These are phyloP conservation scores for Zoanthus gigantus DNA, from an alignment of 92 coral and sea anemone species.

Conservation along the genomic window DNA sequence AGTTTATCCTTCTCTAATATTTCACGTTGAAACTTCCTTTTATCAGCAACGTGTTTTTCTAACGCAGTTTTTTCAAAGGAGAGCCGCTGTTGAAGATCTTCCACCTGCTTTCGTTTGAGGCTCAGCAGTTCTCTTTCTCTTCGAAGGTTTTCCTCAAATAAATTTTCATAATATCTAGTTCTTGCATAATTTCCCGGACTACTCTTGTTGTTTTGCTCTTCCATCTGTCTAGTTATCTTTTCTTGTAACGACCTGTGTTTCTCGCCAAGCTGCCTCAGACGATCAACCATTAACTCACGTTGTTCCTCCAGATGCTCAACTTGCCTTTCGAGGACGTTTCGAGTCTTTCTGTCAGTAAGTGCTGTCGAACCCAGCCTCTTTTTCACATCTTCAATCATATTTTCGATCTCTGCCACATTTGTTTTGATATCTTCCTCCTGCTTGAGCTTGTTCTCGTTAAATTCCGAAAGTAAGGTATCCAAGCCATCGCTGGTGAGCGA, in stretches of 20 bases:
- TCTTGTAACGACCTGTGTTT: constrained; percentile 77
- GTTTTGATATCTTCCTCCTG: constrained; percentile 86
- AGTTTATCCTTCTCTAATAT: constrained; percentile 76
- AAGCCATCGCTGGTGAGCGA: constrained; percentile 67
- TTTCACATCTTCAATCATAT: constrained; percentile 82
- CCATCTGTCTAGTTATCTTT: constrained; percentile 72
- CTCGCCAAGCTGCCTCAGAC: constrained; percentile 84
- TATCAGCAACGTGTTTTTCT: constrained; percentile 79
- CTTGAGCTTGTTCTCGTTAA: constrained; percentile 69
- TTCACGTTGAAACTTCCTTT: constrained; percentile 66
- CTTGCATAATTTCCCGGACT: constrained; percentile 58
- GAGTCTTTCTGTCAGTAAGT: constrained; percentile 74
- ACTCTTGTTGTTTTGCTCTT: constrained; percentile 59
- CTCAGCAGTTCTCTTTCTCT: constrained; percentile 82
- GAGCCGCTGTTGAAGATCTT: constrained; percentile 76
- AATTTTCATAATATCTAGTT: constrained; percentile 74
- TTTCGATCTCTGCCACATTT: constrained; percentile 82
- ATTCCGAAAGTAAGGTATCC: constrained; percentile 76
- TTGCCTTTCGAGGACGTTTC: constrained; percentile 79
- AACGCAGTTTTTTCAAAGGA: constrained; percentile 72
- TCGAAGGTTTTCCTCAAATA: constrained; percentile 81
- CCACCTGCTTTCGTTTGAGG: constrained; percentile 80
- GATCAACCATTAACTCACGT: constrained; percentile 73
- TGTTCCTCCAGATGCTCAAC: constrained; percentile 76
- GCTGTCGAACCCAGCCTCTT: constrained; percentile 79